Evolutionary conservation across 2,113 vertebrate genomes (phyloP).

Genomic region (Ramphastos sulfuratus): DNA sequence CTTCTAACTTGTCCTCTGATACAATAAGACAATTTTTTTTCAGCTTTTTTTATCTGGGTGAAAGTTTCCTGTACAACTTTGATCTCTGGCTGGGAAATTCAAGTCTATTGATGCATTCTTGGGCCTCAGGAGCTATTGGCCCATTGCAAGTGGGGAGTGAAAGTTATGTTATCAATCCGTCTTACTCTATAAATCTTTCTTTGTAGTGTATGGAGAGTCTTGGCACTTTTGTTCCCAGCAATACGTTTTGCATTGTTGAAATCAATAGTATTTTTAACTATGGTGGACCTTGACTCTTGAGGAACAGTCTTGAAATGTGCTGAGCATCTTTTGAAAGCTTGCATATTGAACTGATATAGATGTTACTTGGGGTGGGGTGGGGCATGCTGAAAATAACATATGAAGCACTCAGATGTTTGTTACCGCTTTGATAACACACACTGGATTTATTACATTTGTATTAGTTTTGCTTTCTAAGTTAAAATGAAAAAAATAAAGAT

Average conservation of each 20-base stretch:
- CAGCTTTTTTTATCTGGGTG: neutral
- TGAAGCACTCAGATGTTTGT: neutral
- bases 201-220: neutral
- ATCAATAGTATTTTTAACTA: neutral
- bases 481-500: neutral
- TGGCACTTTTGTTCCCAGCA: neutral
- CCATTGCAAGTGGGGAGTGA: neutral
- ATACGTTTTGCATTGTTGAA: neutral
- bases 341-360: neutral
- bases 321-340: neutral
- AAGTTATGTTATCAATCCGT: neutral
- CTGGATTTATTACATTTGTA: neutral
- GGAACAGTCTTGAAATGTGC: neutral
- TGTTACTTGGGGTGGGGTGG: no score
- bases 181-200: neutral
- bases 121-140: neutral
- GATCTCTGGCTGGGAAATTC: neutral
- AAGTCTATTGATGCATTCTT: neutral
- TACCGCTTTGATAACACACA: neutral
- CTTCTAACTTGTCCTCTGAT: neutral
- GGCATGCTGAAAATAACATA: neutral
- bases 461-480: neutral
- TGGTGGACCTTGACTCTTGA: neutral
- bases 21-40: fast-evolving
- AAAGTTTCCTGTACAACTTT: neutral